Evolutionary conservation across 1,140 invertebrate genomes (phyloP).

Genomic region (Araneus ventricosus): DNA sequence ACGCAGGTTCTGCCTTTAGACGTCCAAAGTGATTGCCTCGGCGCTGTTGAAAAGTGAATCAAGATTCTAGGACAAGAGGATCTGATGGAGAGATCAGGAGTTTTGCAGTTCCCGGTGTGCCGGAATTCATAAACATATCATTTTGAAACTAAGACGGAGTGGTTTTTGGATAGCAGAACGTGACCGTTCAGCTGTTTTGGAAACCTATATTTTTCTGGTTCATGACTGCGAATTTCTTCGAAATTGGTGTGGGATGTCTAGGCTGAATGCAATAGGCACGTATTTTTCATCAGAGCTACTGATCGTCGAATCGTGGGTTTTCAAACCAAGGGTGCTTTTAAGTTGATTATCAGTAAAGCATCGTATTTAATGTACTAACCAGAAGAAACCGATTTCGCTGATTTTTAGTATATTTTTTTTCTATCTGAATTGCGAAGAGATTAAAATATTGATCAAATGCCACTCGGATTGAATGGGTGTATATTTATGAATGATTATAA

Average conservation of each 20-base stretch:
- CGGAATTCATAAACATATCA: slow-evolving; percentile 17
- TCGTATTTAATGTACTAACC: neutral
- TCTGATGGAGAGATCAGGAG: neutral
- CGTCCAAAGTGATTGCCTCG: neutral
- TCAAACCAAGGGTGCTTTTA: neutral
- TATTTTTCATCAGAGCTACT: neutral
- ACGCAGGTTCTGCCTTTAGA: neutral
- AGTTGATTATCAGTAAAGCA: neutral
- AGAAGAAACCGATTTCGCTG: neutral
- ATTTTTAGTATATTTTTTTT: neutral
- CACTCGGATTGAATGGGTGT: neutral
- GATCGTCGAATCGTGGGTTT: neutral
- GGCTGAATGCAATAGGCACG: neutral
- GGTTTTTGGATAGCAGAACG: neutral
- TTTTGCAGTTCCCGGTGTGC: neutral
- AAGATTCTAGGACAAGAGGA: neutral
- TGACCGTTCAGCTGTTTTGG: neutral
- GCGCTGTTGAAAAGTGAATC: neutral
- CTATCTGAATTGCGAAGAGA: neutral
- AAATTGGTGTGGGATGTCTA: neutral
- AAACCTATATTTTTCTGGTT: neutral
- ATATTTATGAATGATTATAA: no score
- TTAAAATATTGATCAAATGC: neutral
- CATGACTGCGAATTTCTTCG: neutral
- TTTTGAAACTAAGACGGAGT: neutral